Conservation (phyloP, 1,140 invertebrate species). For the Ruditapes philippinarum region DNA sequence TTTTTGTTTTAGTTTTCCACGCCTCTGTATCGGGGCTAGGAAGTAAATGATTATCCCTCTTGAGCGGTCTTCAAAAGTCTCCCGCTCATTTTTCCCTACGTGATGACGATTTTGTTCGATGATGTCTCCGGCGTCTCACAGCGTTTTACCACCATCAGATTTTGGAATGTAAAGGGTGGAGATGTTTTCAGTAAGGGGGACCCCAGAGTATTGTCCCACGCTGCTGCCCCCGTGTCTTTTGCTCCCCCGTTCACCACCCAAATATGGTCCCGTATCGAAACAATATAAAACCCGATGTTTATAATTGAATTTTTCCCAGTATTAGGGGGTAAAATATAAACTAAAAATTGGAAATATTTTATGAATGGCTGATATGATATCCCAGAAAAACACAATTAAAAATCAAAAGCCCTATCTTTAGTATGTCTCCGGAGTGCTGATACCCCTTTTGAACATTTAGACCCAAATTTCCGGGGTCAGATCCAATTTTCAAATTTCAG, state of each 20-base stretch:
- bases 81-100: conserved; percentile 12
- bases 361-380: no score
- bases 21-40: conserved; percentile 28
- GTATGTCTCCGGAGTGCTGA: no score
- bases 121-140: conserved; percentile 35
- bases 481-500: no score
- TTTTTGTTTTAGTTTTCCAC: conserved; percentile 38
- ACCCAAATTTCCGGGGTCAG: no score
- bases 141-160: conserved; percentile 39
- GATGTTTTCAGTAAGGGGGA: conserved; percentile 26
- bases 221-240: not conserved
- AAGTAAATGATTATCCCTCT: conserved; percentile 50
- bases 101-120: not conserved
- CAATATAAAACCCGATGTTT: no score
- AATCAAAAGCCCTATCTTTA: no score
- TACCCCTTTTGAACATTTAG: no score
- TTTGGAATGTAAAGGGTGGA: conserved; percentile 52
- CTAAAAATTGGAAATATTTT: no score
- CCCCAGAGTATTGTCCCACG: not conserved
- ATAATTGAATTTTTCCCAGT: no score
- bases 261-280: not conserved
- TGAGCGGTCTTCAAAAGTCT: conserved; percentile 8
- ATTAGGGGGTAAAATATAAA: no score
- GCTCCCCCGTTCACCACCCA: not conserved
- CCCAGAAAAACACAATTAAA: no score